Evolutionary conservation across 2,888 invertebrate genomes (phyloP), one percentile per base, ranked within the genome.

Genomic region (Adelognathus sp.): DNA sequence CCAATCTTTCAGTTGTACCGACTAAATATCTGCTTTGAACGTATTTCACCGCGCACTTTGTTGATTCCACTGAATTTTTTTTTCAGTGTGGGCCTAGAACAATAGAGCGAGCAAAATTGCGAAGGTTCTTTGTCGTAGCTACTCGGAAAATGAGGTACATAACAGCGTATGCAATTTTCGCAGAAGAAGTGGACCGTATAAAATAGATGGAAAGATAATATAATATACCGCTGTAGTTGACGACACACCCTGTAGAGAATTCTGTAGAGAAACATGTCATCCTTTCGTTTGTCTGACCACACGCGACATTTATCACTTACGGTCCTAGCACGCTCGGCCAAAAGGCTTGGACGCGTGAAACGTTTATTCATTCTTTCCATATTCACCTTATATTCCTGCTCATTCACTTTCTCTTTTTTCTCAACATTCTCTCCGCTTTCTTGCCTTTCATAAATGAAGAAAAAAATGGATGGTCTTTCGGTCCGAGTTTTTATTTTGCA

Each of bases 271-370:
- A 7, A 9, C 21, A 21, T 21, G 11, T 3, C 27, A 21, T 18
- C 21, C 21, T 21, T 0, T 36, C 11, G 11, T n/a, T 5, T 4
- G 58, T 36, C 58, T 36, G 58, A 58, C 58, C 36, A 58, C 18
- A 58, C 24, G 36, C 36, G 36, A 36, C 18, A 58, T 58, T 58
- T 36, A 33, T 39, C 58, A 58, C 58, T 58, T 36, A 58, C n/a
- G 9, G 5, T 16, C 36, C 3, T 5, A 18, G 58, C 36, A 21
- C 9, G 2, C 36, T 5, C 9, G 21, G 4, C 18, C 21, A 58
- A 5, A 36, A 18, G 2, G 2, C 27, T 4, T 36, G 36, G 9
- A 36, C 21, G 18, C 21, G 11, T 21, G 21, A 36, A 18, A 58
- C 33, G 11, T 21, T 33, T 21, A 33, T 16, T 33, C 58, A 58